Evolutionary conservation across 2,113 vertebrate species (phyloP), one percentile per base, ranked within the genome.

Genomic region (Anas platyrhynchos): DNA sequence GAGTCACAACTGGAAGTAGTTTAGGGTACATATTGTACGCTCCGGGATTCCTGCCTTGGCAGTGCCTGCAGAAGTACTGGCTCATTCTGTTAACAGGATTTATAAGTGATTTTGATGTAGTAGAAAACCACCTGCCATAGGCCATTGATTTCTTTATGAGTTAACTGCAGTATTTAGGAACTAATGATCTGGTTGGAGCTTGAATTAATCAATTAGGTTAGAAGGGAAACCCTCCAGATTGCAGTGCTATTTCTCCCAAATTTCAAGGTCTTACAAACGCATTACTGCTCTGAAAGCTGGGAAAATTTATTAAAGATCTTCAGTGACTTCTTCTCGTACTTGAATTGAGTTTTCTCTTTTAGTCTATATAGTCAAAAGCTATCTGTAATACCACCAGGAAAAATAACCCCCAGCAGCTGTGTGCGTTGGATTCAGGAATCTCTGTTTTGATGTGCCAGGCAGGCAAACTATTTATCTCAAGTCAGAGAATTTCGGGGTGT

Each of bases 361-460:
- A 71, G 78, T 69, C 50, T 74, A 48, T 91, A 7, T 55, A 86
- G 62, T 90, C 90, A 84, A n/a, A 76, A 76, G 20, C 66, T 65
- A 1, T 58, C 44, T 84, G 6, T 63, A 54, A 18, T 76, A 44
- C 16, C 74, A 79, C n/a, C 0, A 41, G 32, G 41, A 59, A 20
- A 38, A 44, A 43, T 43, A 76, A 32, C 16, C 12, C 41, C 43
- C 17, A 76, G 0, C 92, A 96, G 90, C 82, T 96, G 69, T 77
- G 21, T 52, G 50, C 0, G 0, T 72, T 93, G 91, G 83, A 44
- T 79, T 91, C 83, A 88, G 86, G 86, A 95, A 91, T 92, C 77
- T 59, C 83, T 93, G 81, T 89, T 95, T 93, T 82, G 69, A 71
- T 93, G 89, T 96, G 92, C 91, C 91, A 95, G 87, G 36, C 55